Base-by-base conservation (phyloP, 2,888 invertebrate genomes). In the Plagodis pulveraria region DNA sequence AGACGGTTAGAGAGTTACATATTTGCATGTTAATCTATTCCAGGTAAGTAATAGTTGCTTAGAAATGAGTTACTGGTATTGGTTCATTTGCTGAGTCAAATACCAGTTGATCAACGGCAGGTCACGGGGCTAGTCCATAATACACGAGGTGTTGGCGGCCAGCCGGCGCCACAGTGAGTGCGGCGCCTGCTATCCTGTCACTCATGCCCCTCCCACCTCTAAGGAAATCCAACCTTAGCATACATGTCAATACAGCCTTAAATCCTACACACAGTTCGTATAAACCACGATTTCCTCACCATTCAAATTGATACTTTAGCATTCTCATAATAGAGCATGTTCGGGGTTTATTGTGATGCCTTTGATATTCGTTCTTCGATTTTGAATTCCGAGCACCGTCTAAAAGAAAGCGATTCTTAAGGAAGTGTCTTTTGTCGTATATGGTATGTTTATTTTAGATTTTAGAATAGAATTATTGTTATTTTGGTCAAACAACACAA, bases 81-180 rank as follows among this genome's bases (percentile, higher is more conserved):
- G 77, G 76, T 84, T 79, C 73, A 78, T 82, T 86, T 86, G 84
- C 77, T 75, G 83, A 87, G 85, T 88, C 85, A 88, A 90, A 88
- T 87, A 85, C 83, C 80, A 87, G 87, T 89, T 89, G 90, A 89
- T 89, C 89, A 87, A 86, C 86, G 89, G 81, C 90, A 81, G 91
- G 91, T 91, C 89, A 88, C 87, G 84, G 78, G 88, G 86, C 90
- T 91, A 90, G 91, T 90, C 84, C 89, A 91, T 90, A 91, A 90
- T 89, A 90, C 89, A 89, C 89, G 89, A 91, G 89, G 91, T 89
- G 91, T 87, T 81, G 86, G 89, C 91, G 91, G 88, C 91, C 77
- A 81, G 89, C 81, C 89, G 91, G 91, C 91, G 91, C 91, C 91
- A 90, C 76, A 83, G 86, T 83, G 87, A 84, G 67, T 76, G 79